These are phyloP conservation scores for Caranx ignobilis DNA, from an alignment of 2,113 vertebrate genomes.

Conservation along the genomic window DNA sequence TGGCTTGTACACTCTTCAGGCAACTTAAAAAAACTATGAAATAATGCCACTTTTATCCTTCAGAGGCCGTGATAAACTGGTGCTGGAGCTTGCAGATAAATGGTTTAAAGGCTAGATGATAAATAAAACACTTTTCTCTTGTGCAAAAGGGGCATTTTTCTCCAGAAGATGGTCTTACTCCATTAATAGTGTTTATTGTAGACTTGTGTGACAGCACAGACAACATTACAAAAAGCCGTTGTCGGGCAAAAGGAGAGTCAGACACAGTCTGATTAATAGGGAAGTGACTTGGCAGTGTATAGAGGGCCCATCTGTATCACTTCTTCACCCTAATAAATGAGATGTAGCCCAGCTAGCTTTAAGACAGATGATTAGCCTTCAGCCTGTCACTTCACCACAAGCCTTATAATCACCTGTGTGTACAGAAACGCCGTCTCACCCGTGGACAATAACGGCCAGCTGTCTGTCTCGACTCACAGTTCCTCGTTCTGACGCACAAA, in stretches of 20 bases:
- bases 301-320: not conserved
- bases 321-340: conserved; percentile 24
- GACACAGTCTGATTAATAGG: conserved; percentile 31
- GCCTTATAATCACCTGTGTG: not conserved
- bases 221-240: conserved; percentile 26
- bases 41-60: not conserved
- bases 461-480: not conserved
- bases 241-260: not conserved
- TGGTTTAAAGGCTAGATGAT: not conserved
- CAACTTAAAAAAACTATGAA: not conserved
- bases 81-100: not conserved
- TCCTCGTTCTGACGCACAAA: conserved; percentile 1
- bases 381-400: not conserved
- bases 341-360: conserved; percentile 2
- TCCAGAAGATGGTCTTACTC: conserved; percentile 10
- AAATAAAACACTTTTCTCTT: conserved; percentile 1
- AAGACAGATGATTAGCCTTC: not conserved
- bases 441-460: not conserved
- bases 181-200: not conserved
- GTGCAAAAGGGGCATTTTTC: conserved; percentile 3
- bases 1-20: not conserved
- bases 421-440: conserved; percentile 2
- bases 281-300: conserved; percentile 28
- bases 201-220: conserved; percentile 6
- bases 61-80: not conserved